Percentiles rank a stretch among this genome's conserved stretches.
These are phyloP conservation scores for Chionis minor DNA, from an alignment of 2,113 vertebrate species.

Conservation along the genomic window DNA sequence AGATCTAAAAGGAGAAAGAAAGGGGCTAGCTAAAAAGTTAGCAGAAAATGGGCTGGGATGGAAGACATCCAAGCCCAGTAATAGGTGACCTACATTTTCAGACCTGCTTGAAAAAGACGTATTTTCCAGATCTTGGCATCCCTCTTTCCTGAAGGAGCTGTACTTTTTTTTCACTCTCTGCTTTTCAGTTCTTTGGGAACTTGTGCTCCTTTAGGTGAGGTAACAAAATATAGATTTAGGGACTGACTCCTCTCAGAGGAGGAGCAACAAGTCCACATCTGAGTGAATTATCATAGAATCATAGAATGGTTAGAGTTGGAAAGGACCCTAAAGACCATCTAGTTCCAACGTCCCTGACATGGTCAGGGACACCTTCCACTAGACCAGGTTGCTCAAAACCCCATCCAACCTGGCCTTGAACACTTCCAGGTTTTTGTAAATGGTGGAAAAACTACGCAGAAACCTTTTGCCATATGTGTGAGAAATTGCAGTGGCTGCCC, in stretches of 20 bases:
- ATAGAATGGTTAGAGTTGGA: background rate
- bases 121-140: background rate
- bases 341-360: background rate
- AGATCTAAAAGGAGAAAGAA: conserved; percentile 8
- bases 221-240: background rate
- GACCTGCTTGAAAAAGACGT: background rate
- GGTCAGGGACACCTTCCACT: background rate
- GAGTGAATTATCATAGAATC: background rate
- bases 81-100: background rate
- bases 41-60: background rate
- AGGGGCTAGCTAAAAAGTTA: background rate
- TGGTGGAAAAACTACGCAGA: background rate
- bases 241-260: background rate
- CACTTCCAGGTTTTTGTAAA: background rate
- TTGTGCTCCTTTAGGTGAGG: background rate
- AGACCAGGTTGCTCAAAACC: background rate
- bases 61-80: background rate
- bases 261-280: background rate
- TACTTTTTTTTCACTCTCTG: background rate
- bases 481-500: background rate
- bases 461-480: background rate
- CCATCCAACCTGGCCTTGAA: background rate
- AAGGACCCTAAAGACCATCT: background rate
- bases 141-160: background rate
- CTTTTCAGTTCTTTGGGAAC: background rate